phyloP scores from a whole-genome alignment of 1,140 invertebrate genomes.

The Bilobella aurantiaca region DNA sequence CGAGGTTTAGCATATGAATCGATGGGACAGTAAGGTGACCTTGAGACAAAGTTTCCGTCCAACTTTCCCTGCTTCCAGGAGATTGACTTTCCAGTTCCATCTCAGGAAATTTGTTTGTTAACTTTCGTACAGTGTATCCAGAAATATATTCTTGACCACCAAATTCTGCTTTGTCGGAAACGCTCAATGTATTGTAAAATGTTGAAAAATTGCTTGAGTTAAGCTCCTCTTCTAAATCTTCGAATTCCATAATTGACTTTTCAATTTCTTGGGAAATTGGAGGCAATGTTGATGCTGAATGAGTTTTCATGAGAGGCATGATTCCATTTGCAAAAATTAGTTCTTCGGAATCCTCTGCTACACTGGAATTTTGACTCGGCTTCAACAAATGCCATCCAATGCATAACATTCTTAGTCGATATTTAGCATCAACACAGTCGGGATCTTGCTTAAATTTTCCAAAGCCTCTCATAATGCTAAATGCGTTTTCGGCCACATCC shows the following conservation, averaged over 20 bases:
- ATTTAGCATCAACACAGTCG: not conserved
- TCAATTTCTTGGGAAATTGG: not conserved
- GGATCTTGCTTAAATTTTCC: not conserved
- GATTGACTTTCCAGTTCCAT: not conserved
- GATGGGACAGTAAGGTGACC: not conserved
- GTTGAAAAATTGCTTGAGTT: not conserved
- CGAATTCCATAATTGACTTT: not conserved
- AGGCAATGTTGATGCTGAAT: not conserved
- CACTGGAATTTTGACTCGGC: not conserved
- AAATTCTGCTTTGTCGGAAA: not conserved
- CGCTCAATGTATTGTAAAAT: not conserved
- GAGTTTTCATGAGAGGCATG: not conserved
- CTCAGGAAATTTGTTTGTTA: not conserved
- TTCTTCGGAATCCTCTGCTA: not conserved
- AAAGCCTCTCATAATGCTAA: not conserved
- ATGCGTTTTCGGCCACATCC: conserved; percentile 1
- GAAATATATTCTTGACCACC: not conserved
- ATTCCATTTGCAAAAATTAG: not conserved
- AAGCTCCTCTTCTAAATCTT: not conserved
- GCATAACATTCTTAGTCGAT: not conserved
- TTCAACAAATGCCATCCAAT: not conserved
- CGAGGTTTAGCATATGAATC: not conserved
- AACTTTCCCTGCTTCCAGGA: not conserved
- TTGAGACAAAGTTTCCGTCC: not conserved
- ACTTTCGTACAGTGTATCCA: not conserved